Evolutionary conservation across 2,113 vertebrate species (phyloP), one percentile per base, ranked within the genome.

Genomic region (Speoplatyrhinus poulsoni): DNA sequence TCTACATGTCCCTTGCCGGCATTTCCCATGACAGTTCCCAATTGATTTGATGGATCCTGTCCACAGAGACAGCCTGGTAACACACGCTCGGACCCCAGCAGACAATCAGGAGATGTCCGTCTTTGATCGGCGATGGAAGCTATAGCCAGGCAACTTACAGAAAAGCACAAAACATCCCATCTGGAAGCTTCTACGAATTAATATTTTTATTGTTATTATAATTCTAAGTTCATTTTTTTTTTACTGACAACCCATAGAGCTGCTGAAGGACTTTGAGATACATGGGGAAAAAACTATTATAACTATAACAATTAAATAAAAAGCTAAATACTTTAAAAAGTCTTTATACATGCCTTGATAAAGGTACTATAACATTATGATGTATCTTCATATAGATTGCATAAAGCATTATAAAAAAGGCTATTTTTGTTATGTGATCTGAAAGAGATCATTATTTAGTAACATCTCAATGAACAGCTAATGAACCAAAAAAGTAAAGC

Each of bases 21-120:
- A 56, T 75, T 50, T 53, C 77, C 72, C 69, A 62, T 92, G 91
- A 92, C 86, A 90, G 87, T 75, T 83, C 72, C 59, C 81, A 87
- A 92, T 92, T 92, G 91, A 93, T 91, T 92, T 76, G 69, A 77
- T 19, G 70, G 72, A 77, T 81, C 79, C 81, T 69, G 55, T 84
- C 73, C 76, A 46, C 46, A 0, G 72, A 89, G 80, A 85, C 77
- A 60, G 69, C 73, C 52, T 0, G 48, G 61, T 53, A 19, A 54
- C 55, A 80, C 73, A 50, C 59, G 75, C 62, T 70, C 48, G 82
- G 88, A 90, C 87, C 81, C 73, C 13, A 36, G 32, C 70, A 59
- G 76, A 81, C 78, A 85, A 88, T 86, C 84, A 87, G 8, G 4
- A 68, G 53, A 57, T 6, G 64, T 66, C 69, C 16, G 41, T 48